A percentile compares a stretch with the other conserved stretches of the same genome.
These are phyloP conservation scores for Chloroceryle inda DNA, from an alignment of 2,797 vertebrate genomes.

Conservation along the genomic window DNA sequence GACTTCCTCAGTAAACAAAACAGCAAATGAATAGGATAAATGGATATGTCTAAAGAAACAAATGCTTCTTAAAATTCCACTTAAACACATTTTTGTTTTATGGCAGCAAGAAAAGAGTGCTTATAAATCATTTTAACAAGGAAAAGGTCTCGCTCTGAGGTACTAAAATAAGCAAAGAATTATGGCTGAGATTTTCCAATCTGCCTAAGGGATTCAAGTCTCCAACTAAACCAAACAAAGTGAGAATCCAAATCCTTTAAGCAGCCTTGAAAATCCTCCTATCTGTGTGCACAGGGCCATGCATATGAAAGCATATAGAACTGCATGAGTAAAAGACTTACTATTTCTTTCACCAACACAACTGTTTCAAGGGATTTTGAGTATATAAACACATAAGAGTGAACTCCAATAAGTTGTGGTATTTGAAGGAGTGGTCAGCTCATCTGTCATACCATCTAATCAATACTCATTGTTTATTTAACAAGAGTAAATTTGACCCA, in stretches of 20 bases:
- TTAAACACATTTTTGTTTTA: background rate
- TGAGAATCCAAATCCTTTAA: background rate
- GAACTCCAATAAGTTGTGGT: background rate
- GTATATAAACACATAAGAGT: background rate
- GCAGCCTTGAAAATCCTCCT: background rate
- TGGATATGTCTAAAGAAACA: background rate
- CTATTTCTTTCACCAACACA: background rate
- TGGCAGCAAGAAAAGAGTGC: background rate
- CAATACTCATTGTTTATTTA: constrained; percentile 32
- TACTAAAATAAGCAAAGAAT: constrained; percentile 22
- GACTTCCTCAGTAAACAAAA: background rate
- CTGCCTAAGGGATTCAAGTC: background rate
- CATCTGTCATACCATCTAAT: background rate
- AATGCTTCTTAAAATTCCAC: background rate
- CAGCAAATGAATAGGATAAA: background rate
- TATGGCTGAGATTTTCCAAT: constrained; percentile 12
- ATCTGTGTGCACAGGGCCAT: background rate
- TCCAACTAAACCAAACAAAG: background rate
- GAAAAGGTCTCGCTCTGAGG: background rate
- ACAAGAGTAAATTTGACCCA: constrained; percentile 13
- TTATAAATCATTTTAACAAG: background rate
- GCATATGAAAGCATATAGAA: background rate
- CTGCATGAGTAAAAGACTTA: background rate
- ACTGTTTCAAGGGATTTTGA: background rate
- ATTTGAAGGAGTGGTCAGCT: background rate